A percentile compares a stretch with the other conserved stretches of the same genome.
Evolutionary conservation across 2,888 invertebrate genomes (phyloP).

Genomic region (Meganola albula): DNA sequence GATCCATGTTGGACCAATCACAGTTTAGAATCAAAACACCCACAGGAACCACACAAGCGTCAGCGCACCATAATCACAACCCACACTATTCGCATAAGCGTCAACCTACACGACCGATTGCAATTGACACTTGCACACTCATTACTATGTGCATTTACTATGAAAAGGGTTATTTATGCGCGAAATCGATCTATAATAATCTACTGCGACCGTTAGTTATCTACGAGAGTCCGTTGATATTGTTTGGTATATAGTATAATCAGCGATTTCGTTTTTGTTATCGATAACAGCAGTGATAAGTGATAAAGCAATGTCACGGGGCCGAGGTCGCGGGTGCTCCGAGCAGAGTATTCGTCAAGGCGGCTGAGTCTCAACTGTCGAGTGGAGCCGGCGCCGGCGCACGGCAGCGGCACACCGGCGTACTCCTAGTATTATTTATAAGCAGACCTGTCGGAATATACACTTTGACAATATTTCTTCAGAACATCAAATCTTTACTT

Average conservation of each 20-base stretch:
- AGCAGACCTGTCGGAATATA: too few relatives aligned
- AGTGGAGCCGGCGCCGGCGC: conserved; percentile 55
- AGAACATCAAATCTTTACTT: too few relatives aligned
- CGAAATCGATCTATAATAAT: conserved; percentile 32
- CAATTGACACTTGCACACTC: conserved; percentile 36
- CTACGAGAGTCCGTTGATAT: conserved; percentile 25
- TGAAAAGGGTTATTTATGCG: conserved; percentile 21
- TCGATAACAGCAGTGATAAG: conserved; percentile 52
- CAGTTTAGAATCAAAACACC: conserved; percentile 64
- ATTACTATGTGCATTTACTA: conserved; percentile 9
- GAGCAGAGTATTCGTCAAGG: conserved; percentile 68
- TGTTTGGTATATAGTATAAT: conserved; percentile 45
- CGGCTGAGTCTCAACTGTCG: conserved; percentile 71
- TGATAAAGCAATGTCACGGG: conserved; percentile 63
- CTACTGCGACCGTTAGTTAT: conserved; percentile 30
- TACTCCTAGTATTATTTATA: conserved; percentile 61
- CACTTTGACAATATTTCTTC: too few relatives aligned
- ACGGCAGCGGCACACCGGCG: conserved; percentile 47
- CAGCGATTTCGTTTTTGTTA: conserved; percentile 40
- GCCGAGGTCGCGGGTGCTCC: conserved; percentile 55
- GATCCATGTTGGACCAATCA: conserved; percentile 83
- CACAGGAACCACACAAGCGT: conserved; percentile 57
- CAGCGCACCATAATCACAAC: conserved; percentile 70
- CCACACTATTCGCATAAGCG: conserved; percentile 54
- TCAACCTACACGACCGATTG: conserved; percentile 47